Evolutionary conservation across 2,113 vertebrate species (phyloP), one percentile per base, ranked within the genome.

Genomic region (Hylia prasina): DNA sequence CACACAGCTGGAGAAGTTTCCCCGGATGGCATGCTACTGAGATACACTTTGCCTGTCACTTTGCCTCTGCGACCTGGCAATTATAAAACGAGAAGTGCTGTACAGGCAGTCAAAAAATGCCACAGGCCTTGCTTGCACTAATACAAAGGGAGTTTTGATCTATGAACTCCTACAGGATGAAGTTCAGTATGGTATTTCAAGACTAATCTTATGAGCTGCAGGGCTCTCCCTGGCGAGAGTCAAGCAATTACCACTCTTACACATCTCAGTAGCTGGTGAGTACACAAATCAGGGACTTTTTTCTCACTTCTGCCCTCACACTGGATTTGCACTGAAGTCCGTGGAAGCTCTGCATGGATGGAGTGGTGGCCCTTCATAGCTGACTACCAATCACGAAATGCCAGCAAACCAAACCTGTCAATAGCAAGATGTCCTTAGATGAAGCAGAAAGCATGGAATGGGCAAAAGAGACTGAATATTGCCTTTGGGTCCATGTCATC

Each of bases 391-490:
- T 9, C 13, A 58, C 5, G 60, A 68, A 53, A 71, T 6, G 2
- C 42, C 13, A 60, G 80, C 0, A 5, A 83, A 76, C 9, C 18
- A 61, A 61, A 13, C 4, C 9, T 44, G 22, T 21, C 42, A 45
- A 60, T 2, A 68, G 33, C 0, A 0, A 77, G 63, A 42, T 28
- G 39, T 31, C 51, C 37, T 72, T 23, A 60, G 64, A 73, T 1
- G 2, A 82, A 65, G 66, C 37, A 90, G 65, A 88, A 79, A 58
- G 31, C 20, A 28, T 9, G 3, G 33, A 85, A 75, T 16, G 11
- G 27, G 58, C 47, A 72, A 35, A 72, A n/a, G 33, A 85, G 22
- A 30, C 27, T 40, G 16, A 82, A 35, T 2, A 7, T 10, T 40
- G 30, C 12, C 6, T 90, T 89, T 75, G 66, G 11, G 35, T 71